These are phyloP conservation scores for Hemicentrotus pulcherrimus DNA, from an alignment of 35 echinoderm and acorn worm species.

Conservation along the genomic window DNA sequence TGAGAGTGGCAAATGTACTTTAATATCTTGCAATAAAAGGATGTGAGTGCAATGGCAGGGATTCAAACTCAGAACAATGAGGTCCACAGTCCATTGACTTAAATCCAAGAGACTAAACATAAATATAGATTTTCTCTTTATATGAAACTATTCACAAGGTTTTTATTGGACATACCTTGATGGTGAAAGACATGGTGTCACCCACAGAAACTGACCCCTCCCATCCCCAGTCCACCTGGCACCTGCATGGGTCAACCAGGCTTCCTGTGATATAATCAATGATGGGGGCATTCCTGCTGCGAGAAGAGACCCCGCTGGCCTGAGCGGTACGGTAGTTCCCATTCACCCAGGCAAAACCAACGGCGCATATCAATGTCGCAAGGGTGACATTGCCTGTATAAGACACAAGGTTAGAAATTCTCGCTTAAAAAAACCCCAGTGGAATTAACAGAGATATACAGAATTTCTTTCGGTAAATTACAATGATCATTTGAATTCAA, in stretches of 20 bases:
- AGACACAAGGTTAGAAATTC: neutral
- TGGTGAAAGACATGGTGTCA: constrained; percentile 76
- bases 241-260: constrained; percentile 75
- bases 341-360: constrained; percentile 67
- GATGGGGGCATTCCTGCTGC: constrained; percentile 33
- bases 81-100: too few relatives aligned
- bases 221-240: constrained; percentile 82
- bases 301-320: constrained; percentile 37
- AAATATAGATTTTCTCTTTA: too few relatives aligned
- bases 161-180: constrained; percentile 60
- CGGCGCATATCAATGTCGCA: constrained; percentile 49
- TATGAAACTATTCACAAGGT: too few relatives aligned
- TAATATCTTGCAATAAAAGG: too few relatives aligned
- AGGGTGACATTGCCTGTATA: constrained; percentile 46
- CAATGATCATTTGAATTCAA: too few relatives aligned
- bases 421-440: neutral
- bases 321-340: constrained; percentile 73
- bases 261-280: constrained; percentile 80
- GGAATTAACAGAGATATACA: too few relatives aligned
- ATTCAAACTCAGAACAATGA: too few relatives aligned
- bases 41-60: too few relatives aligned
- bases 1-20: too few relatives aligned
- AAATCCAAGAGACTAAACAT: too few relatives aligned
- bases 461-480: too few relatives aligned
- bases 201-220: constrained; percentile 68